Percentiles rank a stretch among this genome's conserved stretches.
These are phyloP conservation scores for Cataglyphis hispanica DNA, from an alignment of 1,140 invertebrate genomes.

Conservation along the genomic window DNA sequence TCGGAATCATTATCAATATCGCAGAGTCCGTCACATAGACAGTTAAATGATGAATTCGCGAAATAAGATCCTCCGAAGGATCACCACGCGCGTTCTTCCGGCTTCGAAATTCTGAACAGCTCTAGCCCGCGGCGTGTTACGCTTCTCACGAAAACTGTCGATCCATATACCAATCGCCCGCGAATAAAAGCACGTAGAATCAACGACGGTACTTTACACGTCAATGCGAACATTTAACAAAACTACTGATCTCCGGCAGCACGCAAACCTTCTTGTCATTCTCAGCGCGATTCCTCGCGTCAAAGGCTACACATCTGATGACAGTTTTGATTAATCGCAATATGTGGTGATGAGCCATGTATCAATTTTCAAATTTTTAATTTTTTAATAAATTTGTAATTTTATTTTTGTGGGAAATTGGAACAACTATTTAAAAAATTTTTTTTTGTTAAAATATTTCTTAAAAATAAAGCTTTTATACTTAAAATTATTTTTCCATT, in stretches of 20 bases:
- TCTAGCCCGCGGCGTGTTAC: not conserved
- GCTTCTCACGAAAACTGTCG: not conserved
- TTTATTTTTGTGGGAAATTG: no score
- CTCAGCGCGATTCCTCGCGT: not conserved
- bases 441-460: no score
- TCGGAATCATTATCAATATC: constrained; percentile 19
- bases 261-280: not conserved
- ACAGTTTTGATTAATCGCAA: constrained; percentile 35
- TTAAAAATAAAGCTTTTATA: no score
- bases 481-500: no score
- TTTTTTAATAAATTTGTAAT: no score
- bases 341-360: no score
- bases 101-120: not conserved
- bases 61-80: not conserved
- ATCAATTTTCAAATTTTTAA: no score
- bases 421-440: no score
- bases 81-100: not conserved
- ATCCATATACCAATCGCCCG: not conserved
- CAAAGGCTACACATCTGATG: not conserved
- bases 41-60: not conserved
- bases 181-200: not conserved
- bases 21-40: not conserved
- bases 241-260: not conserved
- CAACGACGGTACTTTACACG: constrained; percentile 15
- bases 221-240: constrained; percentile 28